phyloP scores from a whole-genome alignment of 2,113 vertebrate genomes.

The Pachypanchax playfairii region DNA sequence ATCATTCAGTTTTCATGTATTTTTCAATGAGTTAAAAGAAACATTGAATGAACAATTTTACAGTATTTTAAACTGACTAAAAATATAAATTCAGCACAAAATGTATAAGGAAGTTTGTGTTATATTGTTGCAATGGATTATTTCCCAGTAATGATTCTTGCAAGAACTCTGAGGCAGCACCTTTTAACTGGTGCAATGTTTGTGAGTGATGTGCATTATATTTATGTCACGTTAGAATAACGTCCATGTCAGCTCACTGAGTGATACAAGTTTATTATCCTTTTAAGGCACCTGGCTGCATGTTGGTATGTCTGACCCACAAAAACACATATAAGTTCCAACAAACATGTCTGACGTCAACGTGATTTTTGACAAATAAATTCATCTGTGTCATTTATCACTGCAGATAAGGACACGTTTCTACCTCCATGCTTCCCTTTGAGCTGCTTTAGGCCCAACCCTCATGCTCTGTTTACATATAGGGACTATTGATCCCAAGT shows the following conservation, averaged over 20 bases:
- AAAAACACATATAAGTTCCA: background rate
- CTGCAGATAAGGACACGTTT: constrained; percentile 12
- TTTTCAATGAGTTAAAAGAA: background rate
- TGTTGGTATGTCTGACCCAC: constrained; percentile 26
- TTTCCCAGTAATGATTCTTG: too few species aligned
- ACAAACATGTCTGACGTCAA: too few species aligned
- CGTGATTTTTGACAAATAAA: constrained; percentile 19
- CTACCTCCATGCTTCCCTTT: background rate
- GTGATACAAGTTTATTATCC: constrained; percentile 51
- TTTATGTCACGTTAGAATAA: constrained; percentile 55
- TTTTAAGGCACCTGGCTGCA: constrained; percentile 32
- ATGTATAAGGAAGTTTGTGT: too few species aligned
- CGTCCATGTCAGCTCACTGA: constrained; percentile 31
- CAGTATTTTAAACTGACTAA: too few species aligned
- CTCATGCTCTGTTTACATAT: constrained; percentile 50
- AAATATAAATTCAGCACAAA: too few species aligned
- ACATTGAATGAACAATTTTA: background rate
- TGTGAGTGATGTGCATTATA: too few species aligned
- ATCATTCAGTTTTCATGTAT: background rate
- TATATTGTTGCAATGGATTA: too few species aligned
- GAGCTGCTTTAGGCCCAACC: constrained; percentile 15
- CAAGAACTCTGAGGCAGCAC: too few species aligned
- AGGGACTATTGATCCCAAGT: constrained; percentile 41
- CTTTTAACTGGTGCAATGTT: too few species aligned
- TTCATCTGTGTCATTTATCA: constrained; percentile 2